Evolutionary conservation across 2,888 invertebrate species (phyloP), one percentile per base, ranked within the genome.

Genomic region (Noctua pronuba): DNA sequence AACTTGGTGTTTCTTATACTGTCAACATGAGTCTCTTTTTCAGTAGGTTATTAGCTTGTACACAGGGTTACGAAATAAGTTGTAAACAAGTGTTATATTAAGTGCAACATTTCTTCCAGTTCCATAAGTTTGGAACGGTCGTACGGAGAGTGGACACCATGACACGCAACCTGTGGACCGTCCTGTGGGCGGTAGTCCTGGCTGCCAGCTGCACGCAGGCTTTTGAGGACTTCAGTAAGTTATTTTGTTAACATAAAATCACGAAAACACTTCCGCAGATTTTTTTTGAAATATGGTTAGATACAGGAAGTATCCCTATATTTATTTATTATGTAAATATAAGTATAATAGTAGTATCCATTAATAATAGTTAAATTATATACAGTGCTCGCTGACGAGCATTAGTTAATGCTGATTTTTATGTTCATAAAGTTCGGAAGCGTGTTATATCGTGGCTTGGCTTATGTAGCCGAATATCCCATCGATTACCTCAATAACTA

Each of bases 171-270:
- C n/a, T 70, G 46, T 71, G 44, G 52, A 28, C 65, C 66, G 70
- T 86, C 75, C 73, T 87, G 6, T 82, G 79, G 72, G 77, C 79
- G 55, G 41, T 90, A 8, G 44, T 91, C 44, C 67, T 91, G n/a
- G 58, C 81, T 31, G 21, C 80, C 24, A 86, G 75, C 73, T 80
- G 71, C 65, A 64, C 86, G n/a, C 62, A 73, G n/a, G 90, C 93
- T 7, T 41, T 89, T 10, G 92, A 93, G 68, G 90, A 92, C 74
- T 90, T 90, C 72, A 94, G 94, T 94, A 90, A 92, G 94, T 88
- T 66, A 2, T 35, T 65, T 46, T 55, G 1, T 49, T 44, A 4
- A 13, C 16, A n/a, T 16, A 28, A 38, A 35, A 58, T 52, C n/a
- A 13, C 2, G 13, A 31, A 24, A 49, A 31, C 31, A 62, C 13